Percentiles rank a stretch among this genome's conserved stretches.
These are phyloP conservation scores for Panagrolaimus sp. DNA, from an alignment of 1,140 invertebrate species.

Conservation along the genomic window DNA sequence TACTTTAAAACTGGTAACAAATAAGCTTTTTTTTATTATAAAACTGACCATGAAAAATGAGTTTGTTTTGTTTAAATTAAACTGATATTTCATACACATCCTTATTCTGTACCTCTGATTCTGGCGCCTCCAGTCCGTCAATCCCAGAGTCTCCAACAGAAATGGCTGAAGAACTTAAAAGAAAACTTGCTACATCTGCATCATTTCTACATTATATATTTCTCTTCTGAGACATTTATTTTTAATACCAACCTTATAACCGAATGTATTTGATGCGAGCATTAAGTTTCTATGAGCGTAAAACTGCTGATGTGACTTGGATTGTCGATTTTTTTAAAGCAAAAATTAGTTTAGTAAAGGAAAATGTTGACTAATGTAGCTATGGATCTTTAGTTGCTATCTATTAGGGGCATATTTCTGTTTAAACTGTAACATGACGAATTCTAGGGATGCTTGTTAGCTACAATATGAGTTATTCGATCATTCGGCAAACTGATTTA, in stretches of 20 bases:
- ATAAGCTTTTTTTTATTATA: too few species aligned
- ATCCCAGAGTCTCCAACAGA: slow-evolving; percentile 72
- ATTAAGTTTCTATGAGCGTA: slow-evolving; percentile 89
- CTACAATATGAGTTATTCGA: too few species aligned
- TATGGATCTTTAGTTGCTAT: too few species aligned
- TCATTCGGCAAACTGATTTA: too few species aligned
- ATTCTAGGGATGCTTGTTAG: too few species aligned
- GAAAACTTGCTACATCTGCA: slow-evolving; percentile 81
- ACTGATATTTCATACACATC: not conserved
- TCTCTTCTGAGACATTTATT: slow-evolving; percentile 85
- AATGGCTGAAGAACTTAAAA: slow-evolving; percentile 86
- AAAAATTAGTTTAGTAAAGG: too few species aligned
- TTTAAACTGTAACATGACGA: slow-evolving; percentile 72
- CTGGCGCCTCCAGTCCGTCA: slow-evolving; percentile 66
- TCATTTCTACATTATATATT: slow-evolving; percentile 85
- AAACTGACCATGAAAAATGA: too few species aligned
- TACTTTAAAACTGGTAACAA: too few species aligned
- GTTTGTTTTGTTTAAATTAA: not conserved
- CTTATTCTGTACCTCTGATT: not conserved
- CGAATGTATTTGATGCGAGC: slow-evolving; percentile 83
- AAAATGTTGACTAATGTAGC: too few species aligned
- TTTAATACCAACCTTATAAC: slow-evolving; percentile 77
- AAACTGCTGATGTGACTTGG: too few species aligned
- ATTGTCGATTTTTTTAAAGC: too few species aligned
- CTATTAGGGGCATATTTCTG: too few species aligned